These are phyloP conservation scores for Tapirus indicus DNA, from an alignment of 2,797 vertebrate species.

Conservation along the genomic window DNA sequence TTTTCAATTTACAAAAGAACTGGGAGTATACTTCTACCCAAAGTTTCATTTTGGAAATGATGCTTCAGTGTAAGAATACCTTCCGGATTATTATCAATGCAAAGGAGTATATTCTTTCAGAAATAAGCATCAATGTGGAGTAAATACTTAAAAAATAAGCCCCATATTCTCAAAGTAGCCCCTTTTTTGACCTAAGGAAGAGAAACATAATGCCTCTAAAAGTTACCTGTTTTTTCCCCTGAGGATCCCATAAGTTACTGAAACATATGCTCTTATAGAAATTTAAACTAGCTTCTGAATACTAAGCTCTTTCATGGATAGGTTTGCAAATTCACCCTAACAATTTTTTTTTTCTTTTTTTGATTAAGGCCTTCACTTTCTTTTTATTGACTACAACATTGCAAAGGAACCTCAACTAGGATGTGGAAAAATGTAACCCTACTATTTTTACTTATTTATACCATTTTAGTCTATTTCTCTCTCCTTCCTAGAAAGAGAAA, in stretches of 20 bases:
- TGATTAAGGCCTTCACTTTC: not conserved
- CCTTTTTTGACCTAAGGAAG: not conserved
- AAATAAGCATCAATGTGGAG: not conserved
- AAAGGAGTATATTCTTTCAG: not conserved
- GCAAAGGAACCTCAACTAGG: not conserved
- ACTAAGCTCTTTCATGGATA: not conserved
- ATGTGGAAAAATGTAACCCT: not conserved
- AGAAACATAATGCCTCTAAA: not conserved
- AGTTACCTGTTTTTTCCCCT: not conserved
- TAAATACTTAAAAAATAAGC: not conserved
- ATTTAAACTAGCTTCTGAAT: not conserved
- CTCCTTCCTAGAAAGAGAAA: not conserved
- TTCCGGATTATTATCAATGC: not conserved
- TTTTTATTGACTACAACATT: not conserved
- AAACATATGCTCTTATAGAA: not conserved
- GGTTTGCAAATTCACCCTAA: not conserved
- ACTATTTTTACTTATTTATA: not conserved
- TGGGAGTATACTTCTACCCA: not conserved
- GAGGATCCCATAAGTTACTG: not conserved
- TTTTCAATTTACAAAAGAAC: not conserved
- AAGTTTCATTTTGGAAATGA: not conserved
- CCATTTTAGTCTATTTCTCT: not conserved
- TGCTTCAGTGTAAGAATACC: not conserved
- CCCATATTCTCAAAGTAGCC: not conserved
- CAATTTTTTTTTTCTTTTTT: not conserved